Percentiles rank a stretch among this genome's conserved stretches.
Conservation (phyloP, 2,797 vertebrate species). For the Catamblyrhynchus diadema region DNA sequence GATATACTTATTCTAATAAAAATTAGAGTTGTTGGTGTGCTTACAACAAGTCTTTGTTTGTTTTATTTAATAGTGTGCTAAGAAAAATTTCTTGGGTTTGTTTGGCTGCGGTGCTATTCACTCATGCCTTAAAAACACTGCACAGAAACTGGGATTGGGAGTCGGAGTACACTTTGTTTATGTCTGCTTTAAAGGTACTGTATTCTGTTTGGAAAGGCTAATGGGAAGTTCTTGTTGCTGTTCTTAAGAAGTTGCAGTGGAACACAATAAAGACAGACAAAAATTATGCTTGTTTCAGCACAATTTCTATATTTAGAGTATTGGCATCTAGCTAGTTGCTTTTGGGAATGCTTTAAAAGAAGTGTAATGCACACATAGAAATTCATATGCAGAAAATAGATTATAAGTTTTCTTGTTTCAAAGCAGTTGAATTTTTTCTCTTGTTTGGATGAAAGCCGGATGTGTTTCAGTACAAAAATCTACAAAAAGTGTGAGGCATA, state of each 20-base stretch:
- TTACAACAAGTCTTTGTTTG: neutral
- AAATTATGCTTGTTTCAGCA: neutral
- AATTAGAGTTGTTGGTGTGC: neutral
- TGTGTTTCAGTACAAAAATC: neutral
- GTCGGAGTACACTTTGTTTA: conserved; percentile 96
- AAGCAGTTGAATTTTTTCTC: neutral
- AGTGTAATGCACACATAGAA: neutral
- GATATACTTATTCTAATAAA: neutral
- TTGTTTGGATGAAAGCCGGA: neutral
- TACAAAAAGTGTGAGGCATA: neutral
- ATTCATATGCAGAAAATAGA: neutral
- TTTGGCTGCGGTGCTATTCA: conserved; percentile 84
- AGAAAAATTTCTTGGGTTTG: conserved; percentile 91
- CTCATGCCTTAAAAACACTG: conserved; percentile 93
- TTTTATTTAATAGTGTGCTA: conserved; percentile 75
- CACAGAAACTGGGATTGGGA: conserved; percentile 98
- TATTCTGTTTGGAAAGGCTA: neutral
- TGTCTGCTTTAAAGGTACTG: conserved; percentile 93
- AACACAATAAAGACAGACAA: neutral
- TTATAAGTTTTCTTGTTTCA: neutral
- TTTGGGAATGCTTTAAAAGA: neutral
- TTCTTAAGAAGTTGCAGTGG: neutral
- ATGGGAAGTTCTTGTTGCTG: neutral
- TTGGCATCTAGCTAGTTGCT: neutral
- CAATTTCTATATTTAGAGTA: neutral